Evolutionary conservation across 2,113 vertebrate species (phyloP).

Genomic region (Pachycephala philippinensis): DNA sequence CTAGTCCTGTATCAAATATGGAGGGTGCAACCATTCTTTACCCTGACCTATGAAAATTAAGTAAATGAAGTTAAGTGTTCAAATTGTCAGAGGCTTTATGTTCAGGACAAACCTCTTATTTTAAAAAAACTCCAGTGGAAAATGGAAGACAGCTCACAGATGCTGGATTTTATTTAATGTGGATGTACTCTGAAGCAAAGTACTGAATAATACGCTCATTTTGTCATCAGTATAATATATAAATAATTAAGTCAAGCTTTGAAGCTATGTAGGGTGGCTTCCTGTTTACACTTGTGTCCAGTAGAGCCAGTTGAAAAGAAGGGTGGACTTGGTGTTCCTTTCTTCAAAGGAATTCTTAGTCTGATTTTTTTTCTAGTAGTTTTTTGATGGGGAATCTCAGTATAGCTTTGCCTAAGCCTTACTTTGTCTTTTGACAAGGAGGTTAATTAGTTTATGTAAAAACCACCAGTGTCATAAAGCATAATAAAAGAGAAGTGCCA

Average conservation of each 20-base stretch:
- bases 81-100: background rate
- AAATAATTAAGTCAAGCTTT: background rate
- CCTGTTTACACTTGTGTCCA: background rate
- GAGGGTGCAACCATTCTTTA: background rate
- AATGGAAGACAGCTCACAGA: background rate
- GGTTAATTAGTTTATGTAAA: background rate
- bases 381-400: background rate
- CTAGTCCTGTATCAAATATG: background rate
- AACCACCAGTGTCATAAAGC: background rate
- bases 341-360: background rate
- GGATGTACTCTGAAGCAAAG: background rate
- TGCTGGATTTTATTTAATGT: background rate
- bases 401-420: background rate
- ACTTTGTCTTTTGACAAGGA: background rate
- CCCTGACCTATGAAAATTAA: background rate
- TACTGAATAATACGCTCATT: background rate
- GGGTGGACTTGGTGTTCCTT: background rate
- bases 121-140: background rate
- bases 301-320: background rate
- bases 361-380: background rate
- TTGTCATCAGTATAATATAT: background rate
- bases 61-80: background rate
- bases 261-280: background rate
- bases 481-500: background rate
- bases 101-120: background rate